phyloP scores from a whole-genome alignment of 2,888 invertebrate species.

The Leucophenga montana region DNA sequence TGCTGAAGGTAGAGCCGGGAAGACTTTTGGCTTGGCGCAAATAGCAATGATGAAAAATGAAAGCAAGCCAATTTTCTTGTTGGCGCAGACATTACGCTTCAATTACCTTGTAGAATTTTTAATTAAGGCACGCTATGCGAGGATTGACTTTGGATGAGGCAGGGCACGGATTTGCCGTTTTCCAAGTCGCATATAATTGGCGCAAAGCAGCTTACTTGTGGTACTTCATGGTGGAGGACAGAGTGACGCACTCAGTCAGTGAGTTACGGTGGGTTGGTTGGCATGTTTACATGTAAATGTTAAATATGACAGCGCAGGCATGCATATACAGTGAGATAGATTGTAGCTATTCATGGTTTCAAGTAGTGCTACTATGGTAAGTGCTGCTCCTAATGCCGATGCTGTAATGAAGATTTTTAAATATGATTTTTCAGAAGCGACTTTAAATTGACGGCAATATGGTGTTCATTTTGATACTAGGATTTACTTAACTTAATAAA shows the following conservation, averaged over 20 bases:
- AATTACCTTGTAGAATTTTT: constrained; percentile 48
- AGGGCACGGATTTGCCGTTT: neutral
- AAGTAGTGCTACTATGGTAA: neutral
- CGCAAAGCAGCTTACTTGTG: too few species aligned
- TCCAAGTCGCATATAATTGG: neutral
- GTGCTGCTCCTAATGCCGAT: neutral
- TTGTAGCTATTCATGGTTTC: too few species aligned
- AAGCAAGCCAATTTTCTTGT: constrained; percentile 44
- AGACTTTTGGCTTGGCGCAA: neutral
- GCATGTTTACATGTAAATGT: too few species aligned
- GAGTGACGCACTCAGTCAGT: too few species aligned
- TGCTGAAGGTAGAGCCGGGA: neutral
- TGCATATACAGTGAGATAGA: too few species aligned
- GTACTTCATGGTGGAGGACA: too few species aligned
- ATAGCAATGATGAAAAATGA: constrained; percentile 20
- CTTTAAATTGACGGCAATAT: too few species aligned
- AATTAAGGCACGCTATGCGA: constrained; percentile 41
- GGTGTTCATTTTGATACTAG: too few species aligned
- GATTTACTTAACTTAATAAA: too few species aligned
- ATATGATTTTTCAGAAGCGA: too few species aligned
- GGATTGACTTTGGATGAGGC: neutral
- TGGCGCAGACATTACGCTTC: constrained; percentile 45
- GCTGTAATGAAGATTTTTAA: neutral
- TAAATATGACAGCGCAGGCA: too few species aligned
- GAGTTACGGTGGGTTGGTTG: too few species aligned